Base-by-base conservation (phyloP, 2,888 invertebrate genomes). In the Halictus ligatus region DNA sequence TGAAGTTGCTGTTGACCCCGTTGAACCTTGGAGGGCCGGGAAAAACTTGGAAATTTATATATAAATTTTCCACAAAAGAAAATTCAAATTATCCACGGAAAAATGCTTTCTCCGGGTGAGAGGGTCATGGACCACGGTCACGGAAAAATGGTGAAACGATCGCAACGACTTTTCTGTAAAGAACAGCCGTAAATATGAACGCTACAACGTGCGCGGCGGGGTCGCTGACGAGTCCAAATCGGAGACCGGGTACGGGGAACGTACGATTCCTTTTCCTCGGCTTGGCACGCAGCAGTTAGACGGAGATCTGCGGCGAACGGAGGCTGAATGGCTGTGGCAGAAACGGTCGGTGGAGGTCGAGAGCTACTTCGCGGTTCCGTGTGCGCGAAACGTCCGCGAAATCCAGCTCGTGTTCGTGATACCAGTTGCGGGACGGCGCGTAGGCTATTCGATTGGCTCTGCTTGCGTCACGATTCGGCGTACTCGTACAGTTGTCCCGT, bases 381-480 rank as follows among this genome's bases (percentile, higher is more conserved):
- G 58, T 58, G n/a, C 58, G n/a, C 12, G n/a, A 4, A n/a, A 58
- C n/a, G 58, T 58, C 58, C 58, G 58, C 58, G 58, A 58, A 10
- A 35, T 29, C 21, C 21, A 74, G 29, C 25, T 74, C 8, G 64
- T 64, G 29, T 18, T 29, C 64, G 64, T 18, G 64, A 64, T 64
- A 64, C 58, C 58, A 58, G 58, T 58, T 58, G 58, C 64, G 18
- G 64, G 64, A 64, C 64, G 18, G n/a, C 58, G 58, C 58, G 58
- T 58, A 58, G 21, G 15, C 29, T 29, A 29, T 64, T 64, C 29
- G 29, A 64, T 64, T 18, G 29, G 29, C 15, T 29, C 58, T 69
- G 77, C 50, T 77, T 40, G 50, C 77, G 77, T 69, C 69, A 69
- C 50, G 77, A 67, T 40, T 69, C 67, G 64, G 25, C 46, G 75